Percentiles rank a stretch among this genome's conserved stretches.
These are phyloP conservation scores for Lepisosteus oculatus DNA, from an alignment of 2,113 vertebrate species.

Conservation along the genomic window DNA sequence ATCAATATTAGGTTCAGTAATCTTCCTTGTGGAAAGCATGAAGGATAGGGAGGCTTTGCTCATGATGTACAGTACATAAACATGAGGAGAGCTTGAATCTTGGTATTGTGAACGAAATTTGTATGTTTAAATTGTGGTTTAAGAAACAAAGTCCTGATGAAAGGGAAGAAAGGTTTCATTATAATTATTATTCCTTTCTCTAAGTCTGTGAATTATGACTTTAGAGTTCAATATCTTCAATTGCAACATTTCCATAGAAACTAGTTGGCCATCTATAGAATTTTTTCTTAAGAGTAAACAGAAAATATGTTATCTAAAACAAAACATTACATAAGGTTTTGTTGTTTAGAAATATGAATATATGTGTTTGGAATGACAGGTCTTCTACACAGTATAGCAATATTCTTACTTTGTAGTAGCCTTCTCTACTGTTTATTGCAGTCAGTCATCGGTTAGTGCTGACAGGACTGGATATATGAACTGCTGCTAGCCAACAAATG, in stretches of 20 bases:
- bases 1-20: too few species aligned
- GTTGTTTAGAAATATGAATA: not conserved
- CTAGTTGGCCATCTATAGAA: too few species aligned
- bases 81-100: too few species aligned
- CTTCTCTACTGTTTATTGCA: not conserved
- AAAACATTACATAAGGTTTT: not conserved
- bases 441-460: constrained; percentile 17
- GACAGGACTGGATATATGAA: constrained; percentile 18
- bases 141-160: too few species aligned
- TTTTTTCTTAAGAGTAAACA: too few species aligned
- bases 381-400: not conserved
- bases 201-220: not conserved
- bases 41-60: too few species aligned
- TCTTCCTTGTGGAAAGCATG: too few species aligned
- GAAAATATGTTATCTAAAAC: not conserved
- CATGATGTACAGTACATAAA: too few species aligned
- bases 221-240: not conserved
- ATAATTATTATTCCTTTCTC: not conserved
- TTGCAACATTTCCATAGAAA: too few species aligned
- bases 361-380: not conserved
- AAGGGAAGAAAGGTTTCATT: too few species aligned
- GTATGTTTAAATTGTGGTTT: too few species aligned
- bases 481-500: constrained; percentile 15
- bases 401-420: not conserved
- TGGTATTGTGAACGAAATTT: too few species aligned